Base-by-base conservation (phyloP, 2,113 vertebrate species). In the Tachycineta bicolor region DNA sequence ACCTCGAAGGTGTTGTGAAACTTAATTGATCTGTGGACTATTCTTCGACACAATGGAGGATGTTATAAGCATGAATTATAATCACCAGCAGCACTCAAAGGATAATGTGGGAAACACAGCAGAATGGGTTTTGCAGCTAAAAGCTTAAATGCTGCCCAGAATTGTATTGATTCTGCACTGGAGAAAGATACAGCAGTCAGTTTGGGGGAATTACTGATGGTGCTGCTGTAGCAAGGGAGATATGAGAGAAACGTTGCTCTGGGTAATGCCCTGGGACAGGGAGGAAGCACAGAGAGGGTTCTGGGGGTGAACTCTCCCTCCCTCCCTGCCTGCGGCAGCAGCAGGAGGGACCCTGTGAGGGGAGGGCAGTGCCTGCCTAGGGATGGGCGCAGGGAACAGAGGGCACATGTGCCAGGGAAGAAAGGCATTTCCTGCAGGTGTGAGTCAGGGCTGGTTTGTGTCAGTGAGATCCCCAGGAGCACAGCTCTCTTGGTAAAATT, bases 1-100 rank as follows among this genome's bases (percentile, higher is more conserved):
- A 52, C 49, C 81, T 87, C n/a, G n/a, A 58, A 89, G 84, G 70
- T 62, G 70, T 20, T 62, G 49, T n/a, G 28, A 84, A 80, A 89
- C 34, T 68, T 63, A 65, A 80, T 20, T 65, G 88, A 92, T 87
- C 47, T 52, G 68, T 55, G 83, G 70, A 58, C 60, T 69, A 63
- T 34, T 69, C 58, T 52, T 41, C 83, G 58, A 91, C 52, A 75
- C 67, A 56, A 31, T 20, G 29, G 50, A 89, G 29, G 37, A 75
- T 46, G 71, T 37, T 80, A 33, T 11, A 79, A 92, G 44, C 41
- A 28, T 70, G 59, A 88, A 87, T 86, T 79, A 58, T 69, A 73
- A 94, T 82, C 83, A 90, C 70, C 75, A 91, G 64, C 43, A 94
- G 73, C 34, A 81, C 87, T 53, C 43, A 50, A 87, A 88, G 52